Evolutionary conservation across 2,113 vertebrate species (phyloP), one percentile per base, ranked within the genome.

Genomic region (Acrocephalus arundinaceus): DNA sequence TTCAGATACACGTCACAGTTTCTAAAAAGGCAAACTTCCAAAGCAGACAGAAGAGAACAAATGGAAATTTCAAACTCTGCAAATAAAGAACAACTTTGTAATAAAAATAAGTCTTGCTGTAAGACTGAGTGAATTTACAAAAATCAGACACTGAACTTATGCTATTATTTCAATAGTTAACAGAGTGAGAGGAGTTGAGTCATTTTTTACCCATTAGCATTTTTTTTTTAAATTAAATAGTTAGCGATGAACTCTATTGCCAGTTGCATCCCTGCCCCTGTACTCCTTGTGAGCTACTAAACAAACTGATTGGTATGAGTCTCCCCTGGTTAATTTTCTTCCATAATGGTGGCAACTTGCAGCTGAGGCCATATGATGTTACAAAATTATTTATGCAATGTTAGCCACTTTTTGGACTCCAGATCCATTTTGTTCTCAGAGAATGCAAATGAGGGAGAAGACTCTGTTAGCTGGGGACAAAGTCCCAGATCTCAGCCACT

Each of bases 311-410:
- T 98, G 96, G 92, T 94, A 98, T 98, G 98, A 97, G 98, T 98
- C 98, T 98, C 98, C 96, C 96, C 96, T 98, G 98, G 97, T 98
- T 98, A 98, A 98, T 98, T 98, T 98, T 97, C 97, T 96, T 97
- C 96, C 83, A 43, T 98, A 98, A 98, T 98, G 96, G 98, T 97
- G 94, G 97, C 97, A 98, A 98, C 97, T 98, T 98, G 98, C 98
- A 98, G 98, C 98, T 98, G 98, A 97, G 98, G 97, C 98, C 98
- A 97, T 98, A 98, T 91, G 97, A 98, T 97, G 97, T 95, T 98
- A 87, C 97, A 98, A 98, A 98, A 98, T 98, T 97, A 98, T 98
- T 98, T 98, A 98, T 98, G 98, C 97, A 97, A 97, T 97, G 97
- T 95, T 98, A 97, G 95, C 97, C 97, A 96, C 96, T 98, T 97